Percentiles rank a stretch among this genome's conserved stretches.
These are phyloP conservation scores for Bradypus variegatus DNA, from an alignment of 2,797 vertebrate species.

Conservation along the genomic window DNA sequence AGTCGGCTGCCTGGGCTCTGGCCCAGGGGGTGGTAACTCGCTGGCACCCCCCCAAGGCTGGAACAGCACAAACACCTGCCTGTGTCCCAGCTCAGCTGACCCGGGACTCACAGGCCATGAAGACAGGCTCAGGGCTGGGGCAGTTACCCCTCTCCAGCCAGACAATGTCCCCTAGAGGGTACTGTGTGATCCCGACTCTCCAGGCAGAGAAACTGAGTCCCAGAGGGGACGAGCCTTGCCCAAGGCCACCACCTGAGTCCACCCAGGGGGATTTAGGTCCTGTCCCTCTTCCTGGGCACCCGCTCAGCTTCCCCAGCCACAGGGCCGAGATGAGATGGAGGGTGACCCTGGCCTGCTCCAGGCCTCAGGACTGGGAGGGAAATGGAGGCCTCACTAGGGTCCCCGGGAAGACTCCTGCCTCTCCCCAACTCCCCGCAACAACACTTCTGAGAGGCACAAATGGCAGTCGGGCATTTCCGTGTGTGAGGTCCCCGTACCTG, in stretches of 20 bases:
- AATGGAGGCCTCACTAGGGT: neutral
- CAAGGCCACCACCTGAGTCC: neutral
- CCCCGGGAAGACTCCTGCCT: neutral
- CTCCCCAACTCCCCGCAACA: no score
- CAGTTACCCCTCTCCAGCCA: neutral
- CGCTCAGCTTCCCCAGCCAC: neutral
- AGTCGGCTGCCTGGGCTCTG: no score
- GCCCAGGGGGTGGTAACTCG: no score
- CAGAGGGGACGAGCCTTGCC: neutral
- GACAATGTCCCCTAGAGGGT: neutral
- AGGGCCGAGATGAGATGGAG: neutral
- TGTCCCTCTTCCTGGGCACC: neutral
- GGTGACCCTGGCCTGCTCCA: neutral
- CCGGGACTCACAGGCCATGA: no score
- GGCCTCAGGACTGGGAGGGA: neutral
- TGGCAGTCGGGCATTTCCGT: no score
- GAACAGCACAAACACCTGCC: no score
- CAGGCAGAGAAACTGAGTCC: neutral
- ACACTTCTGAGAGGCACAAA: no score
- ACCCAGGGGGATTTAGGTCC: neutral
- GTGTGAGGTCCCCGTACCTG: no score
- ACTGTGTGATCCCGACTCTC: neutral
- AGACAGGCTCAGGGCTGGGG: no score
- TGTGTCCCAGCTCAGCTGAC: no score
- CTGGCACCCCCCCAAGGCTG: no score